phyloP scores from a whole-genome alignment of 2,888 invertebrate species.

The Plagodis dolabraria region DNA sequence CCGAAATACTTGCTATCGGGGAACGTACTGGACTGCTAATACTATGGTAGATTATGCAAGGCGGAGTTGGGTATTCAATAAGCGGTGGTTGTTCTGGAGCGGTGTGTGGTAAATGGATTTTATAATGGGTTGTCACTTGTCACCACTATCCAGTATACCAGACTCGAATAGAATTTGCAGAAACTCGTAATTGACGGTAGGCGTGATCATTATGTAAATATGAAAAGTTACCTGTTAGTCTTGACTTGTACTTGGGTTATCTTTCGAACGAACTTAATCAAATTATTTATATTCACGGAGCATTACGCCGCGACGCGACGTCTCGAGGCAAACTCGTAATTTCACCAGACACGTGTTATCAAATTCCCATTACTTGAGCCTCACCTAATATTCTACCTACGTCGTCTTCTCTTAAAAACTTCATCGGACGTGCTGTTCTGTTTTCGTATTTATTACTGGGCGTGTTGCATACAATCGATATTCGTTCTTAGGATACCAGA shows the following conservation, averaged over 20 bases:
- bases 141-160: no score
- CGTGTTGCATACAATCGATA: constrained; percentile 24
- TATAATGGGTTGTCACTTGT: no score
- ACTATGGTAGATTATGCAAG: no score
- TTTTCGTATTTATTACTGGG: constrained; percentile 67
- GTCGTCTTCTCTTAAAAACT: constrained; percentile 67
- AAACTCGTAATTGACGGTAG: background rate
- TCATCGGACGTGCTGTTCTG: constrained; percentile 68
- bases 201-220: constrained; percentile 22
- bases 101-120: no score
- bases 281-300: constrained; percentile 60
- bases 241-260: background rate
- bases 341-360: constrained; percentile 54
- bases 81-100: no score
- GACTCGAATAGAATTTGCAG: no score
- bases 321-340: constrained; percentile 38
- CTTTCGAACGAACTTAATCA: constrained; percentile 37
- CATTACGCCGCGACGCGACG: constrained; percentile 33
- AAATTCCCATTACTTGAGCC: constrained; percentile 63
- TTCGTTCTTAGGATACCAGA: constrained; percentile 32
- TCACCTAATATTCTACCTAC: constrained; percentile 63
- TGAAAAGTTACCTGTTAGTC: constrained; percentile 20
- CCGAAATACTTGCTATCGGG: no score
- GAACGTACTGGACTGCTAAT: no score
- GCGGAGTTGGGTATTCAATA: no score